phyloP scores from a whole-genome alignment of 1,140 invertebrate species.

The Platorchestia sp. region DNA sequence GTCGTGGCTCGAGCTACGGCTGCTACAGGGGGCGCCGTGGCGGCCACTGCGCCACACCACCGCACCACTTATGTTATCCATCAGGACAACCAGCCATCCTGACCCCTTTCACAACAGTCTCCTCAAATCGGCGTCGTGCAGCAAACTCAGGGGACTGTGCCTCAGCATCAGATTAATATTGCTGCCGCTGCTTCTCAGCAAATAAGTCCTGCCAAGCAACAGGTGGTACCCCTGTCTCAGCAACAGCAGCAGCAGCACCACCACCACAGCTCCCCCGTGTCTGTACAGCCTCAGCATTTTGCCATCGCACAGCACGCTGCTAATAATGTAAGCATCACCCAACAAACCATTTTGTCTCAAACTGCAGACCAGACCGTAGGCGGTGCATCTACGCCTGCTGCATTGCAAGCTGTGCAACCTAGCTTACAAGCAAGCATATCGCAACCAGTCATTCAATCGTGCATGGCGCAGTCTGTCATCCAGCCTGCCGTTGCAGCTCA shows the following conservation, averaged over 20 bases:
- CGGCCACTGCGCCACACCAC: constrained; percentile 15
- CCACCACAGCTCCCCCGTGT: neutral
- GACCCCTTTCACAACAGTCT: constrained; percentile 42
- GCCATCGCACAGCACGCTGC: constrained; percentile 3
- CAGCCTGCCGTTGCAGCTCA: constrained; percentile 13
- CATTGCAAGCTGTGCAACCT: constrained; percentile 1
- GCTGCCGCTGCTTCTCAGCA: constrained; percentile 38
- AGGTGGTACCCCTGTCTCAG: neutral
- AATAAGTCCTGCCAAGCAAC: constrained; percentile 24
- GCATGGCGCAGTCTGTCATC: constrained; percentile 16
- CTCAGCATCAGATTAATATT: constrained; percentile 34
- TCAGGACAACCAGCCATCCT: constrained; percentile 54
- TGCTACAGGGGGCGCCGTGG: constrained; percentile 13
- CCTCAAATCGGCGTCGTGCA: constrained; percentile 24
- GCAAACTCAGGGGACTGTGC: neutral
- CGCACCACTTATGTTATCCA: constrained; percentile 39
- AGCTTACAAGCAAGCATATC: neutral
- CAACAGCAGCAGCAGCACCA: neutral
- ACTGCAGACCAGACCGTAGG: neutral
- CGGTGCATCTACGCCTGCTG: neutral
- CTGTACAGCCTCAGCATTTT: constrained; percentile 40
- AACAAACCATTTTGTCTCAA: constrained; percentile 8
- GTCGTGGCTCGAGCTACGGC: constrained; percentile 10
- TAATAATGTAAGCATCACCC: constrained; percentile 11
- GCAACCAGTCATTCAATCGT: constrained; percentile 21